phyloP scores from a whole-genome alignment of 2,113 vertebrate species.

The Tragelaphus scriptus region DNA sequence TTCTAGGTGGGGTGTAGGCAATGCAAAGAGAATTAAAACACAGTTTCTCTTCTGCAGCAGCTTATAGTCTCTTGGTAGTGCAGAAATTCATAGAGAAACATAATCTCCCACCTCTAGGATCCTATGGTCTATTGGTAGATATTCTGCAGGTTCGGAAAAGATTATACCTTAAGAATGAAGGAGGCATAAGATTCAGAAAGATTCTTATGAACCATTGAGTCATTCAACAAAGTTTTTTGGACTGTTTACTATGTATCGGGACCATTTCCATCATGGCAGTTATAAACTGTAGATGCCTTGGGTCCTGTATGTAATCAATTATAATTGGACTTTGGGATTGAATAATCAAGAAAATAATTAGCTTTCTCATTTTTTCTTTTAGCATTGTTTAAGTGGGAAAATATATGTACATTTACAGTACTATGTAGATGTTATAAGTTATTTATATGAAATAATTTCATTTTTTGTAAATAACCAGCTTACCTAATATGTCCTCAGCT shows the following conservation, averaged over 20 bases:
- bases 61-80: neutral
- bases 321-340: neutral
- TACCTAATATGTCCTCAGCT: neutral
- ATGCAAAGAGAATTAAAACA: neutral
- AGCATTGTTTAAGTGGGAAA: neutral
- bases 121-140: neutral
- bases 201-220: neutral
- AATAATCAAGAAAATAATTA: neutral
- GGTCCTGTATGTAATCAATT: neutral
- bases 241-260: neutral
- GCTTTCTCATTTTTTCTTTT: neutral
- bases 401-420: neutral
- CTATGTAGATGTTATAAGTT: neutral
- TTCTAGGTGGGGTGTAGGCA: neutral
- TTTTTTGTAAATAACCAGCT: neutral
- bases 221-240: neutral
- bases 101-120: neutral
- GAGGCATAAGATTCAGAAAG: neutral
- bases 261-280: neutral
- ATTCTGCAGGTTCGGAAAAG: neutral
- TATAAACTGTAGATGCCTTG: neutral
- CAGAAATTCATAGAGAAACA: neutral
- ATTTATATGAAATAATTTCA: neutral
- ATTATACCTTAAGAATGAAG: neutral
- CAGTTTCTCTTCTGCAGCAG: neutral